A percentile compares a stretch with the other conserved stretches of the same genome.
phyloP scores from a whole-genome alignment of 1,140 invertebrate genomes.

The Drosophila persimilis region DNA sequence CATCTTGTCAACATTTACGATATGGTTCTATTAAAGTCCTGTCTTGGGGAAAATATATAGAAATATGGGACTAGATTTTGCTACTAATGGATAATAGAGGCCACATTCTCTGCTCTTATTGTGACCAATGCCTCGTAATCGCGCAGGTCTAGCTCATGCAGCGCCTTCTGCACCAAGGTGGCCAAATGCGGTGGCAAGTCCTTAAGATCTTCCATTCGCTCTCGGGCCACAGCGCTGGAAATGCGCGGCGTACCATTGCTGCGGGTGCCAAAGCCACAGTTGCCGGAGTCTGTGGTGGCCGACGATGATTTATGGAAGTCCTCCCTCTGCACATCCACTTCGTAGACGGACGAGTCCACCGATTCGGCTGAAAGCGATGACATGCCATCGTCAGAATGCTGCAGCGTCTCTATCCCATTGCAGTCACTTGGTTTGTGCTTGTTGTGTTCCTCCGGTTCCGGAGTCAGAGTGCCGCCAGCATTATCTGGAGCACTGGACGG shows the following conservation, averaged over 20 bases:
- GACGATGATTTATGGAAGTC: conserved; percentile 67
- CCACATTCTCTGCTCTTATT: conserved; percentile 60
- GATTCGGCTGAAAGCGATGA: conserved; percentile 75
- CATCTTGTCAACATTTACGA: conserved; percentile 36
- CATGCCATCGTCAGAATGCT: conserved; percentile 77
- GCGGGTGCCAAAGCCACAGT: conserved; percentile 44
- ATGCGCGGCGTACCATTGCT: conserved; percentile 55
- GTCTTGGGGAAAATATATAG: no score
- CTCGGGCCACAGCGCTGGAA: conserved; percentile 65
- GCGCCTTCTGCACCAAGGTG: conserved; percentile 71
- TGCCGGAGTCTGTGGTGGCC: conserved; percentile 72
- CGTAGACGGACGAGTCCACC: conserved; percentile 76
- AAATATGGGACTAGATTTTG: conserved; percentile 42
- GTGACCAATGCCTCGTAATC: conserved; percentile 75
- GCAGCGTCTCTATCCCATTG: conserved; percentile 10
- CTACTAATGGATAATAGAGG: conserved; percentile 36
- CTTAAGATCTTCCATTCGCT: conserved; percentile 75
- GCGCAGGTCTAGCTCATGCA: conserved; percentile 74
- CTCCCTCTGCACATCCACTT: conserved; percentile 49
- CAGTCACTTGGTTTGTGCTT: conserved; percentile 20
- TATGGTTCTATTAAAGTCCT: conserved; percentile 32
- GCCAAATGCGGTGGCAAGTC: conserved; percentile 78
- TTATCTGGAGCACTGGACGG: conserved; percentile 26
- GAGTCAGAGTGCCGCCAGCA: conserved; percentile 47
- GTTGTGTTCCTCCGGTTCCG: conserved; percentile 53